phyloP scores from a whole-genome alignment of 2,113 vertebrate species.

The Psittacus erithacus region DNA sequence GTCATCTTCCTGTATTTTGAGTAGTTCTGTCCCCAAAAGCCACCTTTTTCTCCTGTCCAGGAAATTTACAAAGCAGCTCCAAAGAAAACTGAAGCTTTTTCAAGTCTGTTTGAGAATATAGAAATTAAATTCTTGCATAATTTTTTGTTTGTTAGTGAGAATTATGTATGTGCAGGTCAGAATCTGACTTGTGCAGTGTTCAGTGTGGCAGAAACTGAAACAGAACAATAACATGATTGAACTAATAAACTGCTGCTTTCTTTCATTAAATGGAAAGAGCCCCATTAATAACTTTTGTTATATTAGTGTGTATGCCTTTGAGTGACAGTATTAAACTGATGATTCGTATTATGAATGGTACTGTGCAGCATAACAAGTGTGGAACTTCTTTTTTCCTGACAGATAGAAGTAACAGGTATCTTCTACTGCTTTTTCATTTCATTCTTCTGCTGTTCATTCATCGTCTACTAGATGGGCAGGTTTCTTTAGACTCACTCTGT shows the following conservation, averaged over 20 bases:
- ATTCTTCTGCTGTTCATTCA: conserved; percentile 23
- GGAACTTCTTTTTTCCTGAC: conserved; percentile 45
- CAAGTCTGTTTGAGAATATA: not conserved
- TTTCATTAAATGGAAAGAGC: not conserved
- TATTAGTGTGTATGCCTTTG: not conserved
- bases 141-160: not conserved
- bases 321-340: conserved; percentile 60
- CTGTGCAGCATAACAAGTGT: conserved; percentile 29
- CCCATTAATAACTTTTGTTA: not conserved
- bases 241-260: not conserved
- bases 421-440: conserved; percentile 36
- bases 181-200: not conserved
- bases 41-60: not conserved
- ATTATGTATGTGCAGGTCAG: not conserved
- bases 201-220: not conserved
- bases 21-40: not conserved
- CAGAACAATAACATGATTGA: not conserved
- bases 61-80: not conserved
- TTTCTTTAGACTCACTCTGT: not conserved
- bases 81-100: not conserved
- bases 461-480: not conserved
- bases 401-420: not conserved
- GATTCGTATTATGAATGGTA: conserved; percentile 53
- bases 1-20: not conserved
- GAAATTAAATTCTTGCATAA: not conserved